Evolutionary conservation across 2,797 vertebrate genomes (phyloP).

Genomic region (Dendrocincla fuliginosa): DNA sequence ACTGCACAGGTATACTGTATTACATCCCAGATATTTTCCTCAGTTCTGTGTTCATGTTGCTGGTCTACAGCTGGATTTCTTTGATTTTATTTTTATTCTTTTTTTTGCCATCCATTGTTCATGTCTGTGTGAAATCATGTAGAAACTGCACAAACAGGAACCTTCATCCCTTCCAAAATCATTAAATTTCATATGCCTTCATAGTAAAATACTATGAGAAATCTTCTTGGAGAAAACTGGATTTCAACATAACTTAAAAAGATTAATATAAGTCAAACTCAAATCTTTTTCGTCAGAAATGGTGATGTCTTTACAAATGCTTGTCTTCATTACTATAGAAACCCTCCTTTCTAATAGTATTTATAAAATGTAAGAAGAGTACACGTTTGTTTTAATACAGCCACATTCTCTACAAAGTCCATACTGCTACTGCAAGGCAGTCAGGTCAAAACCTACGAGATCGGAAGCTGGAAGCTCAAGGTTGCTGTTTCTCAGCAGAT

Average conservation of each 20-base stretch:
- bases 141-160: not conserved
- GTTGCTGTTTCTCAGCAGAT: not conserved
- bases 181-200: not conserved
- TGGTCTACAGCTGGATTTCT: not conserved
- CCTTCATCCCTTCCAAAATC: not conserved
- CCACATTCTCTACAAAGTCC: not conserved
- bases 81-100: not conserved
- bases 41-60: not conserved
- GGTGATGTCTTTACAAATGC: not conserved
- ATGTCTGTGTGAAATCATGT: not conserved
- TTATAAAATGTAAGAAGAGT: not conserved
- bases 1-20: not conserved
- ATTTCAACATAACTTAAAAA: not conserved
- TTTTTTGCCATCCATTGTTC: not conserved
- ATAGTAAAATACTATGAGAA: not conserved
- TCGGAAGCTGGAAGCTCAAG: not conserved
- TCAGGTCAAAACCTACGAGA: not conserved
- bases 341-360: not conserved
- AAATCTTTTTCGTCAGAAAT: not conserved
- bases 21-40: not conserved
- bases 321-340: slow-evolving; percentile 18
- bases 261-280: not conserved
- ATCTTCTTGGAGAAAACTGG: not conserved
- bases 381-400: not conserved
- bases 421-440: not conserved